Percentiles rank a stretch among this genome's conserved stretches.
Conservation (phyloP, 2,797 vertebrate genomes). For the Nothura maculosa region DNA sequence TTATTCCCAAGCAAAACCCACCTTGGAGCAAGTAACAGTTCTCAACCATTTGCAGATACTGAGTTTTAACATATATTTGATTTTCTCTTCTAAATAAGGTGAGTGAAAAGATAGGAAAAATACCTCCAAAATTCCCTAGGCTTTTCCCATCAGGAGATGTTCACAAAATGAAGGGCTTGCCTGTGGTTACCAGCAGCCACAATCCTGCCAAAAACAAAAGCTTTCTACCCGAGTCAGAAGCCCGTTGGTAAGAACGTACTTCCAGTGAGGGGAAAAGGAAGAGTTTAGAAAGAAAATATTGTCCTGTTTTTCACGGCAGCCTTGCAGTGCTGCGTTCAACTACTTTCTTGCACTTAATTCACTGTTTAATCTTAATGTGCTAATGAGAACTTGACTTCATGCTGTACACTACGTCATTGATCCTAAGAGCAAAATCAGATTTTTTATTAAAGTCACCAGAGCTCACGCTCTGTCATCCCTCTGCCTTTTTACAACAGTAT, state of each 20-base stretch:
- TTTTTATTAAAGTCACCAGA: constrained; percentile 29
- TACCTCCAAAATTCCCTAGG: background rate
- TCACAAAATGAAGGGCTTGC: background rate
- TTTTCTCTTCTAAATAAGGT: background rate
- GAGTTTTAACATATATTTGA: background rate
- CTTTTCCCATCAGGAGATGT: background rate
- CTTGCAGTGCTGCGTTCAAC: background rate
- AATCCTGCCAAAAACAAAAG: accelerated
- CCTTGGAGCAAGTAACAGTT: background rate
- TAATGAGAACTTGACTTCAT: constrained; percentile 46
- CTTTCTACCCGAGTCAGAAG: background rate
- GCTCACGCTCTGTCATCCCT: background rate
- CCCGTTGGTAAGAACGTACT: accelerated
- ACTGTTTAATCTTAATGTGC: constrained; percentile 39
- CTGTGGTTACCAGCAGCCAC: background rate
- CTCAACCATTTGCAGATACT: background rate
- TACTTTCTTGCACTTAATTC: constrained; percentile 30
- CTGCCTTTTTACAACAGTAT: constrained; percentile 17
- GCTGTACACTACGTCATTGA: constrained; percentile 1
- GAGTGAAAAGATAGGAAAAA: background rate
- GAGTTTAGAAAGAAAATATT: background rate
- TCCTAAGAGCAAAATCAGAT: constrained; percentile 29
- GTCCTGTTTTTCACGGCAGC: background rate
- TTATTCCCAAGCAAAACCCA: background rate
- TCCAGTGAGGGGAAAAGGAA: background rate